These are phyloP conservation scores for Diacarnus erythraeanus DNA, from an alignment of 37 sponge, comb jelly and placozoan genomes.

Conservation along the genomic window DNA sequence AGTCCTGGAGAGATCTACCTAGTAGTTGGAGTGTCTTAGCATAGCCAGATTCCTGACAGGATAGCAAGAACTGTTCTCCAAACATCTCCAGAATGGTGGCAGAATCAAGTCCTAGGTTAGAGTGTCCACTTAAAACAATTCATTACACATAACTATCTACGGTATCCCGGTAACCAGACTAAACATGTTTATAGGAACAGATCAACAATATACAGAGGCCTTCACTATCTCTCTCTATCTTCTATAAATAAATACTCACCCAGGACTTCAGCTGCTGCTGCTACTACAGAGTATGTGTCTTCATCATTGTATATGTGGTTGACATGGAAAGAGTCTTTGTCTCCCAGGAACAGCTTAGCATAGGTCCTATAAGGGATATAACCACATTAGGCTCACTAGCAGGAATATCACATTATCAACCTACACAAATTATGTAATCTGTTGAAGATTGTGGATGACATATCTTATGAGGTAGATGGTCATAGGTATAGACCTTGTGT, in stretches of 20 bases:
- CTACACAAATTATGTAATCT: no score
- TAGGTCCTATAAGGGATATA: not conserved
- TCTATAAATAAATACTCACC: slow-evolving; percentile 74
- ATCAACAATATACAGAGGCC: no score
- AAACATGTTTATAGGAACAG: no score
- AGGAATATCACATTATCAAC: no score
- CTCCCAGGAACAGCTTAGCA: slow-evolving; percentile 48
- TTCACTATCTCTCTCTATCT: no score
- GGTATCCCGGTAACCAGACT: no score
- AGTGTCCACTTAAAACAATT: not conserved
- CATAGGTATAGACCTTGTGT: no score
- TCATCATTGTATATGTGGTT: slow-evolving; percentile 71
- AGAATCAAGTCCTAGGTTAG: slow-evolving; percentile 66
- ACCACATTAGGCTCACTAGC: no score
- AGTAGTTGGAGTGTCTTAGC: slow-evolving; percentile 75
- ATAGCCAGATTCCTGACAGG: slow-evolving; percentile 89
- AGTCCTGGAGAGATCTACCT: slow-evolving; percentile 81
- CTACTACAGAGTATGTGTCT: slow-evolving; percentile 66
- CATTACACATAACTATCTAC: no score
- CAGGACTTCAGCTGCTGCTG: slow-evolving; percentile 72
- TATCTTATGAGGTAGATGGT: no score
- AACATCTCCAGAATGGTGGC: slow-evolving; percentile 80
- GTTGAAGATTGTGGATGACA: no score
- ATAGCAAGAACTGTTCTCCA: slow-evolving; percentile 88
- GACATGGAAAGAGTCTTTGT: slow-evolving; percentile 63